A percentile compares a stretch with the other conserved stretches of the same genome.
Conservation (phyloP, 2,888 invertebrate genomes). For the Dendrolimus houi region DNA sequence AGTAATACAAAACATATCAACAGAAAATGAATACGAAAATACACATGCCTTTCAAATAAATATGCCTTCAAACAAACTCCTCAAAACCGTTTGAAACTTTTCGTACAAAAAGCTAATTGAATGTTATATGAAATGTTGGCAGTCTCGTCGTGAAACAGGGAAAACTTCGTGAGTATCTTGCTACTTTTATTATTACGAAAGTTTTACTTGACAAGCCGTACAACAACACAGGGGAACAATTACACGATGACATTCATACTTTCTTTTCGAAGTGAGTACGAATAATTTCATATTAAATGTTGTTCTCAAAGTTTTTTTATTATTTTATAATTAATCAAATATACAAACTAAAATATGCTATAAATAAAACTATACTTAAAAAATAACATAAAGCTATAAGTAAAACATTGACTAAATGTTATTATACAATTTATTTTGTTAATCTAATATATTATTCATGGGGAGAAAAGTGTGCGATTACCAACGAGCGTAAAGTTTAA, state of each 20-base stretch:
- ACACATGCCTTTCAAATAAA: background rate
- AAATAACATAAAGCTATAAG: too few species aligned
- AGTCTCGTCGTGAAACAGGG: slow-evolving; percentile 27
- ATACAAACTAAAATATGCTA: too few species aligned
- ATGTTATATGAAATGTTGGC: slow-evolving; percentile 45
- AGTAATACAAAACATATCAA: background rate
- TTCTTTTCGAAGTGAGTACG: background rate
- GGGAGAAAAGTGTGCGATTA: too few species aligned
- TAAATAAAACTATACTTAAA: too few species aligned
- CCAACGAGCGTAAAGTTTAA: too few species aligned
- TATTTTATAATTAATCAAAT: too few species aligned
- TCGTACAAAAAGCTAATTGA: slow-evolving; percentile 43
- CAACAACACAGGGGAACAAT: slow-evolving; percentile 31
- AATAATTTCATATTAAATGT: background rate
- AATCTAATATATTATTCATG: too few species aligned
- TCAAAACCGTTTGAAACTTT: slow-evolving; percentile 15
- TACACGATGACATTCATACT: slow-evolving; percentile 10
- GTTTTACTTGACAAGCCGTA: slow-evolving; percentile 35
- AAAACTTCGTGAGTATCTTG: slow-evolving; percentile 34
- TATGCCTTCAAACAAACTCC: background rate
- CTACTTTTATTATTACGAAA: slow-evolving; percentile 53
- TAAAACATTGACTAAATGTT: too few species aligned
- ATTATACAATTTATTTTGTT: too few species aligned
- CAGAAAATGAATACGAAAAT: background rate
- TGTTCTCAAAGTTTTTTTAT: background rate